Percentiles rank a stretch among this genome's conserved stretches.
Conservation (phyloP, 2,888 invertebrate genomes). For the Platycheirus albimanus region DNA sequence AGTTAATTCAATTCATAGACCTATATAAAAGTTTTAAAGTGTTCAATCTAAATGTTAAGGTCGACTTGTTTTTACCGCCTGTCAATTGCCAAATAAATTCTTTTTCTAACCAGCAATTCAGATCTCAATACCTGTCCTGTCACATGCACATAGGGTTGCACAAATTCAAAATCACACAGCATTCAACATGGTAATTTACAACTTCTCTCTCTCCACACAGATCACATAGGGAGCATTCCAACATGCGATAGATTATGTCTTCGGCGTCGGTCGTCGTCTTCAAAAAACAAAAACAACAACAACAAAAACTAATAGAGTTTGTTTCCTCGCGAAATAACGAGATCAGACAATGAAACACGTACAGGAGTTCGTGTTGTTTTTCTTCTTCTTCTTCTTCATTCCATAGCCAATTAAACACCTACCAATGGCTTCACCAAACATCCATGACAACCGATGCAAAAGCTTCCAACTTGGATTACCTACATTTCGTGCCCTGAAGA, state of each 20-base stretch:
- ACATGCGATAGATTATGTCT: slow-evolving; percentile 60
- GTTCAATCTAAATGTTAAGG: slow-evolving; percentile 56
- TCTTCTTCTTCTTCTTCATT: slow-evolving; percentile 17
- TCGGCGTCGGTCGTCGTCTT: neutral
- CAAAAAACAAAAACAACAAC: neutral
- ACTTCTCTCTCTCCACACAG: slow-evolving; percentile 45
- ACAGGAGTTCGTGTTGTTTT: slow-evolving; percentile 42
- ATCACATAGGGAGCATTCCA: slow-evolving; percentile 44
- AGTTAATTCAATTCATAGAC: neutral
- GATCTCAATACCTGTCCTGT: slow-evolving; percentile 47
- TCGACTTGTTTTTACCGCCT: slow-evolving; percentile 44
- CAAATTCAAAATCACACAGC: slow-evolving; percentile 45
- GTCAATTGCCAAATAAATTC: slow-evolving; percentile 61
- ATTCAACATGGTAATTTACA: slow-evolving; percentile 54
- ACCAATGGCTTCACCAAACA: slow-evolving; percentile 24
- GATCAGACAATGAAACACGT: slow-evolving; percentile 49
- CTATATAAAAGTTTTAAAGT: neutral
- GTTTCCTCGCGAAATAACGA: slow-evolving; percentile 33
- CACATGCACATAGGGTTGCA: slow-evolving; percentile 48
- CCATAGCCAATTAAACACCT: slow-evolving; percentile 69
- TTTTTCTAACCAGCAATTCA: slow-evolving; percentile 40
- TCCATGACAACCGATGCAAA: slow-evolving; percentile 27
- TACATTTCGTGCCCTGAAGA: slow-evolving; percentile 14
- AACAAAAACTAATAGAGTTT: neutral
- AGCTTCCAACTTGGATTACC: slow-evolving; percentile 3